phyloP scores from a whole-genome alignment of 2,113 vertebrate species.

The Macaca mulatta region DNA sequence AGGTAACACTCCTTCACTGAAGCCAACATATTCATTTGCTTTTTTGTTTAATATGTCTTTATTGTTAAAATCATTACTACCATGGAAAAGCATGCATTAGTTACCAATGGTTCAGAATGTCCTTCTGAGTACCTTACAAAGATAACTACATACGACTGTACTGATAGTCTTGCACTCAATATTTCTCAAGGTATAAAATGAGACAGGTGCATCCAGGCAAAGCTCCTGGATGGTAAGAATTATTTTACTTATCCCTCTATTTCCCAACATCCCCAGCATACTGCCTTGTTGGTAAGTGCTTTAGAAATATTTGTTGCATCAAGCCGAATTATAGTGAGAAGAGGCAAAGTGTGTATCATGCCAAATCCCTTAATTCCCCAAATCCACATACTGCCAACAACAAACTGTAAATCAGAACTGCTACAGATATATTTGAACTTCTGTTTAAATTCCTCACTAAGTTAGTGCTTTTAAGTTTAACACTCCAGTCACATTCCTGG shows the following conservation, averaged over 20 bases:
- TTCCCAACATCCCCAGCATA: neutral
- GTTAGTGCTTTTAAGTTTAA: slow-evolving; percentile 63
- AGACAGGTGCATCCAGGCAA: neutral
- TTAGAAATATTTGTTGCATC: slow-evolving; percentile 16
- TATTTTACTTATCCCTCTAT: neutral
- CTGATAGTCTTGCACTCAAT: neutral
- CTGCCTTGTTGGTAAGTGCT: neutral
- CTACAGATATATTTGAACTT: slow-evolving; percentile 57
- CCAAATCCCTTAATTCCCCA: slow-evolving; percentile 58
- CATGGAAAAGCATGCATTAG: neutral
- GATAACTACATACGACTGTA: neutral
- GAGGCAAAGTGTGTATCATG: neutral
- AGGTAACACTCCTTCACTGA: neutral
- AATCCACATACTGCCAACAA: slow-evolving; percentile 30
- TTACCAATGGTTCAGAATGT: neutral
- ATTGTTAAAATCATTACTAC: neutral
- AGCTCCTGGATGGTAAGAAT: neutral
- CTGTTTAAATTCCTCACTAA: slow-evolving; percentile 66
- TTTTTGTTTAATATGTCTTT: neutral
- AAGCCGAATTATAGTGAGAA: slow-evolving; percentile 27
- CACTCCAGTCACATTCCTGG: slow-evolving; percentile 64
- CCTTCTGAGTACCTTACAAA: neutral
- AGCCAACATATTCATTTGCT: neutral
- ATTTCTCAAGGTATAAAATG: neutral
- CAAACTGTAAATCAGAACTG: slow-evolving; percentile 57